Base-by-base conservation (phyloP, 2,113 vertebrate genomes). In the Phylloscopus trochilus region DNA sequence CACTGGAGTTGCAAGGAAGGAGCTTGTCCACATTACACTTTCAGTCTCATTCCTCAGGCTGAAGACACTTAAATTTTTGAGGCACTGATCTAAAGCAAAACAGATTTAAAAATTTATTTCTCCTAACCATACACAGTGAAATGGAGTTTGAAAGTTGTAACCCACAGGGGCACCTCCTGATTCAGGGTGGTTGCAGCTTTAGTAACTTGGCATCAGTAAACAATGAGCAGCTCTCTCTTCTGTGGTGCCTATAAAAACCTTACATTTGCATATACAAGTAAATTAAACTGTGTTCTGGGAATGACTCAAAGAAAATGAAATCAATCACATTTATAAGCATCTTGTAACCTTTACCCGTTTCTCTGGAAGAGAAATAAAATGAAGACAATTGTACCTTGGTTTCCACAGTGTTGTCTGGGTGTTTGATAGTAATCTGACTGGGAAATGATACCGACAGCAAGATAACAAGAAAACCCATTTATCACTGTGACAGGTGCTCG, bases 401-500 rank as follows among this genome's bases (percentile, higher is more conserved):
- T 95, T 91, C 90, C 44, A 49, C 56, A 72, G 59, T 83, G 72
- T 75, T 93, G 82, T 95, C 68, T 90, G 43, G 22, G 56, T 82
- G 41, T 95, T 96, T 94, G 91, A 96, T 96, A 92, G 60, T 84
- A 94, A 97, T 97, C 69, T 93, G 94, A 96, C 89, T 92, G 90
- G 93, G 95, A 97, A 97, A 96, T 95, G 85, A 96, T 97, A 96
- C 76, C 37, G 84, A 96, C 89, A 92, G 89, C 6, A 22, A 97
- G 94, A 97, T 97, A 97, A 98, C 80, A 98, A 97, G 89, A 95
- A 97, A 97, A 92, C 59, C 73, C 81, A 98, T 97, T 94, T 93
- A 97, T 98, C 97, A 98, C 56, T 78, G 46, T 97, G 95, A 96
- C 67, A 81, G 93, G 51, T 86, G 59, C 88, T 97, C 8, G 56